Base-by-base conservation (phyloP, 2,888 invertebrate species). In the Pherbina coryleti region DNA sequence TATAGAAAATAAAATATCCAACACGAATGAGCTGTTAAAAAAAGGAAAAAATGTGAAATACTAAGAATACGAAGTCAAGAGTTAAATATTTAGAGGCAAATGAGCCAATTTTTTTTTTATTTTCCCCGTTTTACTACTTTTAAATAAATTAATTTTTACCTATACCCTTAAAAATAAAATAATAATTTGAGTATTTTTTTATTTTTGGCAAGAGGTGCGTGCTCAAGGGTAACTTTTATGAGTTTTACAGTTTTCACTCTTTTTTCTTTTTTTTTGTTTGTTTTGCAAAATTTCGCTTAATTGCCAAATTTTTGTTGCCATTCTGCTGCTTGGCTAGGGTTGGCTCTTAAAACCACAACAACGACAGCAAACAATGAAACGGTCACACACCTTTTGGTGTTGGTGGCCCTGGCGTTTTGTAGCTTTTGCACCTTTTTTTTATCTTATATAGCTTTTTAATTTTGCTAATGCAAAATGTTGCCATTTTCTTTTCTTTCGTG, bases 301-400 rank as follows among this genome's bases (percentile, higher is more conserved):
- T 78, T 78, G 60, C 84, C 84, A 83, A 84, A 84, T 83, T 84
- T 85, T 72, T 55, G 55, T 71, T 67, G 37, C 25, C 67, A 8
- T 11, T 0, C n/a, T 49, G 14, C 28, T 49, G 70, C 17, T 67
- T 67, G 31, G 67, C 75, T 19, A 49, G 71, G 66, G 62, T 71
- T 76, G 75, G 82, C 78, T 82, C 79, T 83, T 82, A 83, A 84
- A 83, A 83, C 79, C 81, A 83, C 81, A 85, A 82, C 83, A 81
- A 83, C 85, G 82, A 80, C 84, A 83, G 83, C 81, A 72, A 71
- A 78, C 78, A 81, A 76, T 22, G 66, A 78, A 83, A 82, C 84
- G 85, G 85, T 86, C 85, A 85, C 84, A 84, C 83, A 85, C 85
- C 85, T 86, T 84, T 67, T 1, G 14, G n/a, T n/a, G n/a, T n/a